Evolutionary conservation across 30 jellyfish, hydroid and myxozoan species (phyloP).

Genomic region (Aurelia sp.): DNA sequence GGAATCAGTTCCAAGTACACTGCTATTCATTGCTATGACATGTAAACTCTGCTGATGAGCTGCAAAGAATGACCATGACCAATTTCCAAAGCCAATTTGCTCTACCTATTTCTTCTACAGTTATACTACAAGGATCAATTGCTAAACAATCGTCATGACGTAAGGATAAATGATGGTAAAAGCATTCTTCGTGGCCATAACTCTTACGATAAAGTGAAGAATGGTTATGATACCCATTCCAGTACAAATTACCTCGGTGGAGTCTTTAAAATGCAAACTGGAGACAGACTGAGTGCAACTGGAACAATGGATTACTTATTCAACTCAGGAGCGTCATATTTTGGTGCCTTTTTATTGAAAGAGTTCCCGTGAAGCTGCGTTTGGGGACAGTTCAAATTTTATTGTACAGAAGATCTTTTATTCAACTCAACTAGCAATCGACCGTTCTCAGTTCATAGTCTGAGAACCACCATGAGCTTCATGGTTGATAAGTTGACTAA

Average conservation of each 20-base stretch:
- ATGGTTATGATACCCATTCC: neutral
- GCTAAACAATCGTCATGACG: slow-evolving; percentile 23
- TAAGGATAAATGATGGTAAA: slow-evolving; percentile 11
- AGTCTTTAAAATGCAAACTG: slow-evolving; percentile 1
- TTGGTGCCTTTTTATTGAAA: slow-evolving; percentile 29
- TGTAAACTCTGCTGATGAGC: no score
- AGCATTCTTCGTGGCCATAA: slow-evolving; percentile 18
- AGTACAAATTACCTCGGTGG: slow-evolving; percentile 44
- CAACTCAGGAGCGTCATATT: neutral
- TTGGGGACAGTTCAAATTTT: no score
- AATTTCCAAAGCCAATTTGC: neutral
- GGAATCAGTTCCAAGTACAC: no score
- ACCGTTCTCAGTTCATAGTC: no score
- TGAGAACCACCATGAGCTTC: no score
- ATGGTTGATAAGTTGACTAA: no score
- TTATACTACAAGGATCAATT: slow-evolving; percentile 35
- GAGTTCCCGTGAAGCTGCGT: neutral
- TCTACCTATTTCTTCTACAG: slow-evolving; percentile 28
- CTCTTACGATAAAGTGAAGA: slow-evolving; percentile 6
- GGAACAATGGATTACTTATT: slow-evolving; percentile 18
- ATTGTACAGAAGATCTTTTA: no score
- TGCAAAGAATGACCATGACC: no score
- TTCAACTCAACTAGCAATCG: no score
- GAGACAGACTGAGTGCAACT: slow-evolving; percentile 25
- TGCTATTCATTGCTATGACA: no score